phyloP scores from a whole-genome alignment of 2,113 vertebrate genomes.

The Pandion haliaetus region DNA sequence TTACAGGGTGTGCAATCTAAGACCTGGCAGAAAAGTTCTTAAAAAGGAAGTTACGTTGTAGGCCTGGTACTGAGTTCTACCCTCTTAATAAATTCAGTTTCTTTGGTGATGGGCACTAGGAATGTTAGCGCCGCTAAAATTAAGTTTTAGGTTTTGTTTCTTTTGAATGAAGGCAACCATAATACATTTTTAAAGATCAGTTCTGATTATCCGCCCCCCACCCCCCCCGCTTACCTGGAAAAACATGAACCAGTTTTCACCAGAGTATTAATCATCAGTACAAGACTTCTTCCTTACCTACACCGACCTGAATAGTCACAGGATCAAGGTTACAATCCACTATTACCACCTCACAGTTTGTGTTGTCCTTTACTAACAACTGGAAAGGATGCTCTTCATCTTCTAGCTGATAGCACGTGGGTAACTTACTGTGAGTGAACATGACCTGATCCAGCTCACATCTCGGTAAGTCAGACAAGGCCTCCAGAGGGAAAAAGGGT shows the following conservation, averaged over 20 bases:
- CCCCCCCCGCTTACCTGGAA: background rate
- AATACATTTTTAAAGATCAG: background rate
- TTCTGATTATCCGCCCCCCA: background rate
- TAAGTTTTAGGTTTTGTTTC: background rate
- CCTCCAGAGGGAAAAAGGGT: background rate
- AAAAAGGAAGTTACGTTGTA: background rate
- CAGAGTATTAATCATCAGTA: background rate
- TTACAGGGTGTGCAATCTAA: background rate
- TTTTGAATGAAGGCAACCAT: background rate
- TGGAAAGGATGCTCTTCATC: background rate
- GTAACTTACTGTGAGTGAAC: background rate
- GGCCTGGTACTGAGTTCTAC: background rate
- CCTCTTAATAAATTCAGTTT: background rate
- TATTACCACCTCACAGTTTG: background rate
- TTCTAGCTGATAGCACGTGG: background rate
- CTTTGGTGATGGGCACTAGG: background rate
- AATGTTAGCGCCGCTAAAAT: background rate
- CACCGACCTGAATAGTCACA: background rate
- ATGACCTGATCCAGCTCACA: background rate
- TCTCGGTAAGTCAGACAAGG: background rate
- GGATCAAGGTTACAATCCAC: background rate
- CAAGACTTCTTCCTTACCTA: background rate
- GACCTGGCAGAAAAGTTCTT: background rate
- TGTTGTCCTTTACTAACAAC: background rate
- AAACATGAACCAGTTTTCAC: background rate